phyloP scores from a whole-genome alignment of 2,113 vertebrate species.

The Oncorhynchus keta region DNA sequence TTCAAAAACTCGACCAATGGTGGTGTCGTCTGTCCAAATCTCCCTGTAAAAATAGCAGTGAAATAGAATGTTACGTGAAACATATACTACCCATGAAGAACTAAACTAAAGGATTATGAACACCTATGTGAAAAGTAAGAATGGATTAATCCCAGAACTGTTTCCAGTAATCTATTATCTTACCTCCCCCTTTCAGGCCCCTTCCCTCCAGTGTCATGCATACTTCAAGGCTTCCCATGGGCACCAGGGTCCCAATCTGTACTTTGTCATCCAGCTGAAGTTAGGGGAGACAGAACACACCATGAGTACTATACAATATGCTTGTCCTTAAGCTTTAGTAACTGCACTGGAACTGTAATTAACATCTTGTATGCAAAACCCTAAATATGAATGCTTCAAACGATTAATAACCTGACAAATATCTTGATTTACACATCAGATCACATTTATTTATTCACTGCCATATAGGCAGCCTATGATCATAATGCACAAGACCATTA shows the following conservation, averaged over 20 bases:
- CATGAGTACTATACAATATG: not conserved
- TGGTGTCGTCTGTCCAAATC: constrained; percentile 97
- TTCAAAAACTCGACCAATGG: constrained; percentile 97
- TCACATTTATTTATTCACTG: not conserved
- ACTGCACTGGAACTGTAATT: not conserved
- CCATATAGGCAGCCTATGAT: not conserved
- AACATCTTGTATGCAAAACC: not conserved
- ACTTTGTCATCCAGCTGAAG: constrained; percentile 73
- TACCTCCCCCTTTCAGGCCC: constrained; percentile 95
- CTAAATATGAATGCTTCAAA: not conserved
- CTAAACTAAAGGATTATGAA: not conserved
- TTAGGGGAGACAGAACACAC: constrained; percentile 5
- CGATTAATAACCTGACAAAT: not conserved
- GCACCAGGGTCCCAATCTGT: constrained; percentile 78
- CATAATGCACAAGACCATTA: not conserved
- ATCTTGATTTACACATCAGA: not conserved
- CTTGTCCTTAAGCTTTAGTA: not conserved
- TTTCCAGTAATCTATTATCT: not conserved
- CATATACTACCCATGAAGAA: not conserved
- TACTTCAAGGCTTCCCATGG: constrained; percentile 73
- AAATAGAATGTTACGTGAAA: not conserved
- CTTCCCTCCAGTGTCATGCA: constrained; percentile 85
- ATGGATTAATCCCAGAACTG: not conserved
- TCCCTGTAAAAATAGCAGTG: constrained; percentile 72
- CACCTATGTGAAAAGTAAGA: constrained; percentile 11